These are phyloP conservation scores for Callopanchax toddi DNA, from an alignment of 2,113 vertebrate genomes.

Conservation along the genomic window DNA sequence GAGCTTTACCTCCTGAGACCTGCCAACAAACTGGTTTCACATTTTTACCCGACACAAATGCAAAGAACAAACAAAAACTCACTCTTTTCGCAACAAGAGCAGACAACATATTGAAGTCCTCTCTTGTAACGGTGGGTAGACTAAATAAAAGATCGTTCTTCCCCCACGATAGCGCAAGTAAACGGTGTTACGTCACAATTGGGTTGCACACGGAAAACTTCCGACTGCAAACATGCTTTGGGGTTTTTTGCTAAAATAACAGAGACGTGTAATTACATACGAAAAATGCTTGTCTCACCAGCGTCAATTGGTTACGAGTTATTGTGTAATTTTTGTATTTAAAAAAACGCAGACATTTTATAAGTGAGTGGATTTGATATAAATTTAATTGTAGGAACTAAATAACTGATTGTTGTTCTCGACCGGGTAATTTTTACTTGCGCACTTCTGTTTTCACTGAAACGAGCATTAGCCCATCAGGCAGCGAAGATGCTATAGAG, in stretches of 20 bases:
- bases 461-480: conserved; percentile 37
- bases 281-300: background rate
- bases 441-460: conserved; percentile 4
- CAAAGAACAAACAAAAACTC: conserved; percentile 33
- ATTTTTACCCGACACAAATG: too few species aligned
- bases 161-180: background rate
- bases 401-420: conserved; percentile 18
- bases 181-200: background rate
- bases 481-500: background rate
- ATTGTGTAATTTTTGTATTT: background rate
- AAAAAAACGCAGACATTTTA: fast-evolving
- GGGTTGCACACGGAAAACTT: background rate
- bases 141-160: background rate
- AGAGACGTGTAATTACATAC: background rate
- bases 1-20: too few species aligned
- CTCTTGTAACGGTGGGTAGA: background rate
- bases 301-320: background rate
- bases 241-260: background rate
- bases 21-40: too few species aligned
- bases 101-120: conserved; percentile 56
- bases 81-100: conserved; percentile 60
- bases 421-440: conserved; percentile 18
- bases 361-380: fast-evolving
- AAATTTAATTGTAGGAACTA: conserved; percentile 19
- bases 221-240: background rate